These are phyloP conservation scores for Dasypus novemcinctus DNA, from an alignment of 2,113 vertebrate species.

Conservation along the genomic window DNA sequence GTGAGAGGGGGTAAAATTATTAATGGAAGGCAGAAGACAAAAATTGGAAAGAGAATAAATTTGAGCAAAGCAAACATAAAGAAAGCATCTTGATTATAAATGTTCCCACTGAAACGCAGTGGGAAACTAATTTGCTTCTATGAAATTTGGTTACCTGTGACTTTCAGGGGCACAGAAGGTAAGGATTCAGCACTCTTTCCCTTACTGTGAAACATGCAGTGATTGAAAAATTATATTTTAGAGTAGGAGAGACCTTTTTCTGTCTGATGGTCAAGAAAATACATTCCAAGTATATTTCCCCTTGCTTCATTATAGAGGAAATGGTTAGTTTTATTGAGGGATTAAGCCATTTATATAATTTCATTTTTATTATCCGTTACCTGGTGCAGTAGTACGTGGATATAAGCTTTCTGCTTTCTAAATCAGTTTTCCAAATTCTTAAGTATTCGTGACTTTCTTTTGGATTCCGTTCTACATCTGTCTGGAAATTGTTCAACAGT, in stretches of 20 bases:
- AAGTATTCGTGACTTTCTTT: not conserved
- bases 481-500: not conserved
- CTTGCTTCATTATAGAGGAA: conserved; percentile 9
- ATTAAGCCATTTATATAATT: not conserved
- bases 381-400: not conserved
- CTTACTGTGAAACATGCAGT: not conserved
- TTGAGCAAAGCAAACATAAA: not conserved
- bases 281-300: not conserved
- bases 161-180: not conserved
- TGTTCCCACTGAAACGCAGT: not conserved
- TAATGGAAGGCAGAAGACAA: not conserved
- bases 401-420: conserved; percentile 26
- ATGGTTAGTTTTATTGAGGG: not conserved
- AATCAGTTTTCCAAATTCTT: not conserved
- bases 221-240: not conserved
- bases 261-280: not conserved
- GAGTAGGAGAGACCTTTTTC: not conserved
- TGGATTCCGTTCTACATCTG: not conserved
- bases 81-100: not conserved
- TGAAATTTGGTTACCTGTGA: not conserved
- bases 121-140: conserved; percentile 4
- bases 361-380: not conserved
- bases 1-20: not conserved
- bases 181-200: not conserved
- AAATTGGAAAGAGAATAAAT: not conserved